Base-by-base conservation (phyloP, 2,797 vertebrate species). In the Pachyuromys duprasi region DNA sequence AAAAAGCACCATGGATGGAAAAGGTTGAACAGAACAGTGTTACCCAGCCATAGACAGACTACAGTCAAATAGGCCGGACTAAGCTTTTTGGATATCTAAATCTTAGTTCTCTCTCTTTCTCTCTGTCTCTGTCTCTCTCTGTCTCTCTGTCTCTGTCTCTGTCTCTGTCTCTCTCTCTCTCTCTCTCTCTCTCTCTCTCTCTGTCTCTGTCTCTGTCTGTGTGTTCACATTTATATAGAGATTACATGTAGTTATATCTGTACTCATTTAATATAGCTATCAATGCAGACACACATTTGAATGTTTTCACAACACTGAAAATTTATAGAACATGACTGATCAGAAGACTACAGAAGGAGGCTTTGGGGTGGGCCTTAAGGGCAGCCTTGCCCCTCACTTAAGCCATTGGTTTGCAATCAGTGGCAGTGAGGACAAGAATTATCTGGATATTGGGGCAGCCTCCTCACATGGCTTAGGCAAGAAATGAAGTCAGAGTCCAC, bases 121-220 rank as follows among this genome's bases (percentile, higher is more conserved):
- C 45, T 15, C 1, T 3, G 11, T 7, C 4, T 15, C 1, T 57
- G 55, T 57, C 4, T 15, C n/a, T n/a, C n/a, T n/a, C n/a, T n/a
- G n/a, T n/a, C n/a, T n/a, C 45, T 15, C 1, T 3, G 11, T 7
- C 4, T 15, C 1, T 57, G 55, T 57, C 4, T 15, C 13, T 57
- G 17, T 57, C 45, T 15, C 1, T 3, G 11, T 7, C 4, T 15
- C 1, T 57, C 13, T 57, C 4, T 15, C 45, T 15, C 1, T 3
- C 7, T 7, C 4, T 15, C 1, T 57, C 13, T 57, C 4, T 15
- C 45, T 15, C 1, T 3, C 7, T 7, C 4, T 15, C 1, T 57
- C n/a, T n/a, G n/a, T n/a, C 45, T 15, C 1, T 3, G 11, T 7
- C 4, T 15, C 1, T 57, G 55, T 57, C 4, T 15, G 55, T 57